Percentiles rank a stretch among this genome's conserved stretches.
Evolutionary conservation across 2,888 invertebrate genomes (phyloP).

Genomic region (Phanerotoma sp.): DNA sequence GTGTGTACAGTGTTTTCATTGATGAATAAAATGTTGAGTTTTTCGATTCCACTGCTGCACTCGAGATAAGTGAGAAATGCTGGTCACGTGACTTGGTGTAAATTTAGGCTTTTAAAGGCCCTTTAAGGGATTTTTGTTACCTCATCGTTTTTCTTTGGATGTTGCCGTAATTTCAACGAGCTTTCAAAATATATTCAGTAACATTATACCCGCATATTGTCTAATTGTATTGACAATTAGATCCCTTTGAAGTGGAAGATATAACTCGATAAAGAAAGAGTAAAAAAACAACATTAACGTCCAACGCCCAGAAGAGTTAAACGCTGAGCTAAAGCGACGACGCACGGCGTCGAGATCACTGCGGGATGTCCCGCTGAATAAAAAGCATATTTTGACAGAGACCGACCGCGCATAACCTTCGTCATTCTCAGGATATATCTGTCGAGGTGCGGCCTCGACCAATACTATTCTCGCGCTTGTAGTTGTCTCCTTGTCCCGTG

Average conservation of each 20-base stretch:
- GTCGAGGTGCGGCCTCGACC: slow-evolving; percentile 27
- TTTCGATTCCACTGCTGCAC: neutral
- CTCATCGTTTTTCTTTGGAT: neutral
- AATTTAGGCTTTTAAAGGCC: neutral
- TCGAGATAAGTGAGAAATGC: neutral
- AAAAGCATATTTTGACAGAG: slow-evolving; percentile 49
- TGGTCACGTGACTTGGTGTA: neutral
- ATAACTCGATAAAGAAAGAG: neutral
- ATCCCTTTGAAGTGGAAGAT: too few species aligned
- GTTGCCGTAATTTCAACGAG: neutral
- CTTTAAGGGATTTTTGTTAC: neutral
- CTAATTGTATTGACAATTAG: too few species aligned
- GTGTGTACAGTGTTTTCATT: neutral
- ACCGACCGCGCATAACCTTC: slow-evolving; percentile 39
- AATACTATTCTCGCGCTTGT: slow-evolving; percentile 1
- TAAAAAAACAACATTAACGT: slow-evolving; percentile 6
- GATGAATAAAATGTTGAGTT: slow-evolving; percentile 5
- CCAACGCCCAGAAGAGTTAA: slow-evolving; percentile 1
- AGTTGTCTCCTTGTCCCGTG: too few species aligned
- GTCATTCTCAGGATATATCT: slow-evolving; percentile 37
- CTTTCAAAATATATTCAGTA: neutral
- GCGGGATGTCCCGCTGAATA: slow-evolving; percentile 40
- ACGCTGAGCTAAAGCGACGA: slow-evolving; percentile 30
- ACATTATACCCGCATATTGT: too few species aligned
- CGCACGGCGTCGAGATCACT: slow-evolving; percentile 41